These are phyloP conservation scores for Seriola aureovittata DNA, from an alignment of 2,113 vertebrate species.

Conservation along the genomic window DNA sequence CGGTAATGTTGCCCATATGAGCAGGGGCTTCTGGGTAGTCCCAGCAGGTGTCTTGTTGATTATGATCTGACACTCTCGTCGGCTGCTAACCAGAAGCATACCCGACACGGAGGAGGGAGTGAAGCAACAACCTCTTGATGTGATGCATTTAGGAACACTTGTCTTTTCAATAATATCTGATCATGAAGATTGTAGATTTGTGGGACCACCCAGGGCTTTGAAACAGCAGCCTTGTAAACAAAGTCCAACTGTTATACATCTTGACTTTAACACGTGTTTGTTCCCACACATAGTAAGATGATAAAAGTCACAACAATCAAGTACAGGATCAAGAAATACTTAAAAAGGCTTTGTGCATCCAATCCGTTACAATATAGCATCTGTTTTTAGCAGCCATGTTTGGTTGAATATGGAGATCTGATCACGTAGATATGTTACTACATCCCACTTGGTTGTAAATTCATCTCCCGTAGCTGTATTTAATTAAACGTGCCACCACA, in stretches of 20 bases:
- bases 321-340: not conserved
- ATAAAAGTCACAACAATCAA: not conserved
- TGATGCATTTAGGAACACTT: slow-evolving; percentile 30
- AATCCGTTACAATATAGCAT: not conserved
- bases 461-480: slow-evolving; percentile 38
- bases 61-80: slow-evolving; percentile 77
- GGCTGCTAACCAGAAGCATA: slow-evolving; percentile 72
- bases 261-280: not conserved
- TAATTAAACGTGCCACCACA: slow-evolving; percentile 45
- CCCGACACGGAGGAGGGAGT: slow-evolving; percentile 30
- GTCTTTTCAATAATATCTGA: slow-evolving; percentile 19
- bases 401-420: not conserved
- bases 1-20: slow-evolving; percentile 77
- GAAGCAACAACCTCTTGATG: not conserved
- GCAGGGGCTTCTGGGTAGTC: slow-evolving; percentile 78
- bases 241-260: not conserved
- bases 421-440: slow-evolving; percentile 27
- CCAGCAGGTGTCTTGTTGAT: slow-evolving; percentile 81
- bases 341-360: not conserved
- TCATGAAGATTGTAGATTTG: not conserved
- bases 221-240: not conserved
- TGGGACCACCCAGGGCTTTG: slow-evolving; percentile 16
- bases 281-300: not conserved
- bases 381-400: not conserved
- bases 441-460: not conserved